A percentile compares a stretch with the other conserved stretches of the same genome.
These are phyloP conservation scores for Rhinoderma darwinii DNA, from an alignment of 2,113 vertebrate genomes.

Conservation along the genomic window DNA sequence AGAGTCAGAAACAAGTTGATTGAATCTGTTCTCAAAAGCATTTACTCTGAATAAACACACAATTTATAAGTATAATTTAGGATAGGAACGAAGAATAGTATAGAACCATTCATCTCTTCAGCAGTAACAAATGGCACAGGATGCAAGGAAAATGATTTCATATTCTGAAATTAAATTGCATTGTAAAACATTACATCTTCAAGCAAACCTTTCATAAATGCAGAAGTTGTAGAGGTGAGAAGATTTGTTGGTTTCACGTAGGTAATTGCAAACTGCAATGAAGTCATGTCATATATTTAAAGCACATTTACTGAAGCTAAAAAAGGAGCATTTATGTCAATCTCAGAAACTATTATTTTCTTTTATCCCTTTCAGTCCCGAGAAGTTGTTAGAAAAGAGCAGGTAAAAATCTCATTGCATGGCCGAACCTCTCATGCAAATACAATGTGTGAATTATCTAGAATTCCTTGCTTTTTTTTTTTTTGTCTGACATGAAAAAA, in stretches of 20 bases:
- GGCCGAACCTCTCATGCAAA: background rate
- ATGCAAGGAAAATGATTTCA: constrained; percentile 33
- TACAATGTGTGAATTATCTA: background rate
- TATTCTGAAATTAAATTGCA: constrained; percentile 38
- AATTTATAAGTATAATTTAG: constrained; percentile 27
- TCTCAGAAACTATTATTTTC: constrained; percentile 13
- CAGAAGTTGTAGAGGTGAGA: background rate
- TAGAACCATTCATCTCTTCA: constrained; percentile 12
- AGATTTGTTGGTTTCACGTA: constrained; percentile 48
- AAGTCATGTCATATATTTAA: constrained; percentile 25
- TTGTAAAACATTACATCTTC: constrained; percentile 17
- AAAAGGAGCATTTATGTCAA: background rate
- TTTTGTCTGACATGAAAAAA: background rate
- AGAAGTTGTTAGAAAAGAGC: background rate
- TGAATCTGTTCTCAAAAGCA: constrained; percentile 14
- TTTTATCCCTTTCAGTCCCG: background rate
- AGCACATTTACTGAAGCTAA: constrained; percentile 17
- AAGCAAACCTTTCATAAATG: background rate
- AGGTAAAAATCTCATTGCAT: background rate
- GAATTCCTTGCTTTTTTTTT: background rate
- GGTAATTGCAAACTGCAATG: background rate
- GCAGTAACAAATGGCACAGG: background rate
- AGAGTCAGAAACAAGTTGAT: background rate
- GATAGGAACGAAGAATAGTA: background rate
- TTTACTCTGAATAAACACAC: constrained; percentile 38